These are phyloP conservation scores for Pagrus major DNA, from an alignment of 2,113 vertebrate genomes.

Conservation along the genomic window DNA sequence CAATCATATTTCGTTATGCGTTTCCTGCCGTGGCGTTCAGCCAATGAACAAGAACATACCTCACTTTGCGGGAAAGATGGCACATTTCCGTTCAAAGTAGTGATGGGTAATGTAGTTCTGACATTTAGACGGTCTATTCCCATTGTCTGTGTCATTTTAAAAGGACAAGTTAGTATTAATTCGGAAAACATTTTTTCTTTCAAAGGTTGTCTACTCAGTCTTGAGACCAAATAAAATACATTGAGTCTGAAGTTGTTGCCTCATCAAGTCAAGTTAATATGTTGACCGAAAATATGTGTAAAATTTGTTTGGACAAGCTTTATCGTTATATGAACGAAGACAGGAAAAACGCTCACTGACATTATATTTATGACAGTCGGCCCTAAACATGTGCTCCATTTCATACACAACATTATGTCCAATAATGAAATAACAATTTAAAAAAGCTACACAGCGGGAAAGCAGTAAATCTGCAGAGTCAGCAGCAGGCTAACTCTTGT, in stretches of 20 bases:
- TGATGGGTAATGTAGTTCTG: constrained; percentile 67
- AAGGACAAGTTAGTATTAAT: neutral
- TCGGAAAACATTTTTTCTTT: neutral
- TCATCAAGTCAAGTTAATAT: neutral
- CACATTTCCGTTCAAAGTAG: neutral
- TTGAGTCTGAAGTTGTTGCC: neutral
- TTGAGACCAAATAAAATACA: neutral
- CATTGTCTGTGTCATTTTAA: neutral
- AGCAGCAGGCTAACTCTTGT: neutral
- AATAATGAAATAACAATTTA: neutral
- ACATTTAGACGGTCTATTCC: neutral
- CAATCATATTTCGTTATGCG: constrained; percentile 29
- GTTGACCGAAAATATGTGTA: too few relatives aligned
- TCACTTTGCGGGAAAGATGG: constrained; percentile 38
- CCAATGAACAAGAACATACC: constrained; percentile 47
- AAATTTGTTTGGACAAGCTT: neutral
- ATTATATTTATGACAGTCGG: neutral
- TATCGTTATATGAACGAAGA: neutral
- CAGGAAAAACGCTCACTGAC: neutral
- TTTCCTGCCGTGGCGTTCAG: constrained; percentile 1
- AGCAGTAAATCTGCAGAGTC: too few relatives aligned
- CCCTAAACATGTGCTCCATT: neutral
- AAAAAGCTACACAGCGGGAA: neutral
- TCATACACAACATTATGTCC: neutral
- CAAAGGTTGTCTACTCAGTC: neutral